Conservation (phyloP, 2,888 invertebrate species). For the Busseola fusca region DNA sequence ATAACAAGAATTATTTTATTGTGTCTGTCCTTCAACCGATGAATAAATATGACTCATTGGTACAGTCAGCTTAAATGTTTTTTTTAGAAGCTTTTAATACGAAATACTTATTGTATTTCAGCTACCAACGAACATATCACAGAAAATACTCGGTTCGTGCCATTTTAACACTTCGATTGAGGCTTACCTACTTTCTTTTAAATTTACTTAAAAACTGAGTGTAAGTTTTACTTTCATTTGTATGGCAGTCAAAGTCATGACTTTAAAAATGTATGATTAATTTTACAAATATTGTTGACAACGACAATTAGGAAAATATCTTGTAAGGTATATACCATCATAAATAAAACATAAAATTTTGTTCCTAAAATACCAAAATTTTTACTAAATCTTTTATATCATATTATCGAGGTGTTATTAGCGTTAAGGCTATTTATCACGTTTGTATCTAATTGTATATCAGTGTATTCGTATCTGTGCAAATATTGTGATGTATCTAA, state of each 20-base stretch:
- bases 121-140: constrained; percentile 42
- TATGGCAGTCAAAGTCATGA: neutral
- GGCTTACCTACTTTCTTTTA: neutral
- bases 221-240: constrained; percentile 3
- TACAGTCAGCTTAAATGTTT: neutral
- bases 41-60: neutral
- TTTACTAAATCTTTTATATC: constrained; percentile 10
- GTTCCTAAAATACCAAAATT: constrained; percentile 53
- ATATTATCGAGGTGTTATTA: constrained; percentile 21
- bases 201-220: constrained; percentile 9
- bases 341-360: constrained; percentile 7
- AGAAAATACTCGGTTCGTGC: constrained; percentile 24
- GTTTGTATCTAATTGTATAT: constrained; percentile 54
- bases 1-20: neutral
- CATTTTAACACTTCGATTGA: constrained; percentile 26
- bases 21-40: neutral
- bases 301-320: neutral
- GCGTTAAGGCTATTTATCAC: constrained; percentile 46
- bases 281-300: constrained; percentile 18
- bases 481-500: constrained; percentile 61
- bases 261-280: constrained; percentile 5
- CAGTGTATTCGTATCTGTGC: constrained; percentile 57
- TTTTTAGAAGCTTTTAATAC: neutral
- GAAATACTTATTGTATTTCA: constrained; percentile 16
- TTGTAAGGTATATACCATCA: neutral